Percentiles rank a stretch among this genome's conserved stretches.
Conservation (phyloP, 2,113 vertebrate species). For the Anoplopoma fimbria region DNA sequence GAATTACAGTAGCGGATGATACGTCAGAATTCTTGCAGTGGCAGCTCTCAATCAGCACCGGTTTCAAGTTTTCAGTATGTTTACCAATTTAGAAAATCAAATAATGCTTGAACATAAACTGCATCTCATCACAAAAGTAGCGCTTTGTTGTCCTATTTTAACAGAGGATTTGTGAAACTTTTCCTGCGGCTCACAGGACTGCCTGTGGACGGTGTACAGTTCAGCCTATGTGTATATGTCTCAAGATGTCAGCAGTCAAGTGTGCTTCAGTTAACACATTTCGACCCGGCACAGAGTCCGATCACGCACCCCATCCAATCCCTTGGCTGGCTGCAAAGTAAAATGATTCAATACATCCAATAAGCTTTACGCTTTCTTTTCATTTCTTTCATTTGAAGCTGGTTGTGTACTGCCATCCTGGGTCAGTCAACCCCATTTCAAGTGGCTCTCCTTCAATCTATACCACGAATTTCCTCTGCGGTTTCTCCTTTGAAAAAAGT, state of each 20-base stretch:
- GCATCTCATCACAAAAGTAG: background rate
- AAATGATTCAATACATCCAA: slow-evolving; percentile 84
- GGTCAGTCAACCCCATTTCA: slow-evolving; percentile 82
- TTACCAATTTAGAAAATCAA: background rate
- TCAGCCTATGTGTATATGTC: slow-evolving; percentile 29
- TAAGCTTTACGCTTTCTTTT: slow-evolving; percentile 82
- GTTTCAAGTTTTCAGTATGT: background rate
- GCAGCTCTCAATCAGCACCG: background rate
- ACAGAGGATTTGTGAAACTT: background rate
- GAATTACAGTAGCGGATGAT: background rate
- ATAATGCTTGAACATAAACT: background rate
- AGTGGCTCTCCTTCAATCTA: slow-evolving; percentile 78
- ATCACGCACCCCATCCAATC: slow-evolving; percentile 75
- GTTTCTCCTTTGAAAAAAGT: slow-evolving; percentile 66
- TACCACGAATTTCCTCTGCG: slow-evolving; percentile 62
- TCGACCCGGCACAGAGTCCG: slow-evolving; percentile 58
- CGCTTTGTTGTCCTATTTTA: background rate
- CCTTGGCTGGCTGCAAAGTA: slow-evolving; percentile 69
- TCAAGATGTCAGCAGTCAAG: slow-evolving; percentile 48
- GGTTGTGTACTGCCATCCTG: slow-evolving; percentile 70
- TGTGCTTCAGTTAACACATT: slow-evolving; percentile 62
- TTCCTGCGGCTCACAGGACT: slow-evolving; percentile 7
- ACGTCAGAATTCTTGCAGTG: background rate
- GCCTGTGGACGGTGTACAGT: slow-evolving; percentile 23
- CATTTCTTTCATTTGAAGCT: slow-evolving; percentile 80